phyloP scores from a whole-genome alignment of 2,888 invertebrate species.

The Microctonus brassicae region DNA sequence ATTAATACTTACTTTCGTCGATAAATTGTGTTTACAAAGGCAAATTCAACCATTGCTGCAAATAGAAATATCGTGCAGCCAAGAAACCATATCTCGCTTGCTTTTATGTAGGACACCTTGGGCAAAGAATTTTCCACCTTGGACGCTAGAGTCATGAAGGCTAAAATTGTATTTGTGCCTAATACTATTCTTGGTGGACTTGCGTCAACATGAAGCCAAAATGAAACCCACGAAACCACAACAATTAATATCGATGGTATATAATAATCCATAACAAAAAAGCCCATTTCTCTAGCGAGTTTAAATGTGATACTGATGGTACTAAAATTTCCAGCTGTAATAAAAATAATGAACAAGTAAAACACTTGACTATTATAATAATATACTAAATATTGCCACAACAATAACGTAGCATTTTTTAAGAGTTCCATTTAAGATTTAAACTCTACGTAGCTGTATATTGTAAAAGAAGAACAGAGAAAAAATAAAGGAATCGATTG shows the following conservation, averaged over 20 bases:
- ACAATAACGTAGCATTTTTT: no score
- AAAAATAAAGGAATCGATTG: slow-evolving; percentile 4
- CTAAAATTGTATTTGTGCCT: slow-evolving; percentile 89
- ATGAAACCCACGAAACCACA: slow-evolving; percentile 89
- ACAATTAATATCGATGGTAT: slow-evolving; percentile 89
- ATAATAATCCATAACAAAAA: slow-evolving; percentile 90
- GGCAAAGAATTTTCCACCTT: slow-evolving; percentile 88
- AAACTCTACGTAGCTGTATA: no score
- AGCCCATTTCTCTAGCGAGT: slow-evolving; percentile 85
- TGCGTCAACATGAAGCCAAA: slow-evolving; percentile 90
- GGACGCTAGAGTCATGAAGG: slow-evolving; percentile 88
- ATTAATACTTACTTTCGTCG: slow-evolving; percentile 78
- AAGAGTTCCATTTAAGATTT: no score
- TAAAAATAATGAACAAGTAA: slow-evolving; percentile 36
- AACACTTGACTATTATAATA: background rate
- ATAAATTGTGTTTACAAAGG: slow-evolving; percentile 91
- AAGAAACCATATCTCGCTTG: slow-evolving; percentile 91
- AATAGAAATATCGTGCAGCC: slow-evolving; percentile 89
- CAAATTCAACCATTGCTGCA: slow-evolving; percentile 87
- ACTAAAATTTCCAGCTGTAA: slow-evolving; percentile 86
- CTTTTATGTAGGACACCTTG: slow-evolving; percentile 91
- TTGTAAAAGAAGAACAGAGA: background rate
- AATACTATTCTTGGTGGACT: slow-evolving; percentile 85
- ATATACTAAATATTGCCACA: no score
- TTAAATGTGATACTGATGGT: slow-evolving; percentile 84